A percentile compares a stretch with the other conserved stretches of the same genome.
These are phyloP conservation scores for Corbicula japonica DNA, from an alignment of 2,888 invertebrate genomes.

Conservation along the genomic window DNA sequence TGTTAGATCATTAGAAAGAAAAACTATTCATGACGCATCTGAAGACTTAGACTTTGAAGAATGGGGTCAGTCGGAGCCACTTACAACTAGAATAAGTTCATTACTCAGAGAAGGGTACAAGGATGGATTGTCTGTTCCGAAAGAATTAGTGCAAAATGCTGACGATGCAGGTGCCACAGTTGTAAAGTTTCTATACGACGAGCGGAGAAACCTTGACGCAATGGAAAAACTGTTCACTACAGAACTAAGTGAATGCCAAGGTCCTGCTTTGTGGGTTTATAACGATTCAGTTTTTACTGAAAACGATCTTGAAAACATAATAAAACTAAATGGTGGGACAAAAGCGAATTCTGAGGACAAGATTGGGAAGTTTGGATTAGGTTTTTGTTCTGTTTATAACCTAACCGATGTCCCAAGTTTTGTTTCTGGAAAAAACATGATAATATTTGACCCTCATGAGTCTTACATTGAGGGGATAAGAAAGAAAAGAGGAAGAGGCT, in stretches of 20 bases:
- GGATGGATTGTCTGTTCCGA: conserved; percentile 82
- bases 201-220: conserved; percentile 76
- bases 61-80: conserved; percentile 80
- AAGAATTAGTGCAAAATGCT: conserved; percentile 83
- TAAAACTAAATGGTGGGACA: conserved; percentile 82
- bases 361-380: conserved; percentile 84
- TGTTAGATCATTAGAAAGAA: conserved; percentile 74
- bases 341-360: conserved; percentile 79
- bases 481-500: conserved; percentile 62
- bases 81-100: conserved; percentile 77
- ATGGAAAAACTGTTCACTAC: conserved; percentile 73
- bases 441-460: conserved; percentile 84
- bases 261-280: conserved; percentile 83
- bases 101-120: conserved; percentile 76
- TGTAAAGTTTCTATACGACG: conserved; percentile 81
- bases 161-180: conserved; percentile 81
- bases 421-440: conserved; percentile 80
- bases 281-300: conserved; percentile 82
- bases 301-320: conserved; percentile 83
- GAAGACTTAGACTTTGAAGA: conserved; percentile 49
- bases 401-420: conserved; percentile 85
- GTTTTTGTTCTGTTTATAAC: conserved; percentile 85
- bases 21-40: conserved; percentile 71
- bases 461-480: conserved; percentile 74
- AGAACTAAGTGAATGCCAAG: conserved; percentile 82